Conservation (phyloP, 2,797 vertebrate species). For the Bryconaethiops microstoma region DNA sequence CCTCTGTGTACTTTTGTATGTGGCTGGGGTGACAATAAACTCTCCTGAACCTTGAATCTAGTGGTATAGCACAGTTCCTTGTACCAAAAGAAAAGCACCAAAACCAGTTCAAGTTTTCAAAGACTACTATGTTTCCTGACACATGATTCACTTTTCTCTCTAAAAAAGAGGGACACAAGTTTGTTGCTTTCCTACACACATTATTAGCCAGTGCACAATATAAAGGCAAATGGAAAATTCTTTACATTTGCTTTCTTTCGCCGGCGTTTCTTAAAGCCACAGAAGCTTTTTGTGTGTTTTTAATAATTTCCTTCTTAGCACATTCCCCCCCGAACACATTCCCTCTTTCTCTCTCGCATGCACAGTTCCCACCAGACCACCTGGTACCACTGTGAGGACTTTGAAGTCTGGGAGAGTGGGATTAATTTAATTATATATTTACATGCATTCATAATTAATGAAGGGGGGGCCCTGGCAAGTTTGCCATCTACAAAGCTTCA, state of each 20-base stretch:
- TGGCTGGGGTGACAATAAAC: no score
- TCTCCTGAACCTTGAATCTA: no score
- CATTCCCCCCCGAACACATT: slow-evolving; percentile 17
- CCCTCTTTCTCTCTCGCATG: not conserved
- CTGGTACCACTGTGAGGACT: slow-evolving; percentile 63
- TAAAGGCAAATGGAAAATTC: not conserved
- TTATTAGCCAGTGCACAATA: no score
- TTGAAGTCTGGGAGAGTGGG: slow-evolving; percentile 69
- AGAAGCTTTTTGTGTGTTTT: slow-evolving; percentile 36
- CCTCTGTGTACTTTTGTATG: no score
- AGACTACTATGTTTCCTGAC: no score
- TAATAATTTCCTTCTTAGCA: slow-evolving; percentile 60
- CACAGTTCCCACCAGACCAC: slow-evolving; percentile 58
- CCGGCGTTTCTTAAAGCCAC: not conserved
- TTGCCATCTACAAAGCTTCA: slow-evolving; percentile 71
- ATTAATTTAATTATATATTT: slow-evolving; percentile 77
- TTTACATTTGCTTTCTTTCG: not conserved
- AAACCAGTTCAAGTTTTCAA: no score
- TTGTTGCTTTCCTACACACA: no score
- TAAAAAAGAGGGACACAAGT: no score
- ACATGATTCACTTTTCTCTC: no score
- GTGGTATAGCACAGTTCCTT: no score
- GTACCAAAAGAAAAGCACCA: no score
- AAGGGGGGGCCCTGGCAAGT: slow-evolving; percentile 63
- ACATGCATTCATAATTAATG: slow-evolving; percentile 73